Evolutionary conservation across 2,888 invertebrate genomes (phyloP).

Genomic region (Cantharis rustica): DNA sequence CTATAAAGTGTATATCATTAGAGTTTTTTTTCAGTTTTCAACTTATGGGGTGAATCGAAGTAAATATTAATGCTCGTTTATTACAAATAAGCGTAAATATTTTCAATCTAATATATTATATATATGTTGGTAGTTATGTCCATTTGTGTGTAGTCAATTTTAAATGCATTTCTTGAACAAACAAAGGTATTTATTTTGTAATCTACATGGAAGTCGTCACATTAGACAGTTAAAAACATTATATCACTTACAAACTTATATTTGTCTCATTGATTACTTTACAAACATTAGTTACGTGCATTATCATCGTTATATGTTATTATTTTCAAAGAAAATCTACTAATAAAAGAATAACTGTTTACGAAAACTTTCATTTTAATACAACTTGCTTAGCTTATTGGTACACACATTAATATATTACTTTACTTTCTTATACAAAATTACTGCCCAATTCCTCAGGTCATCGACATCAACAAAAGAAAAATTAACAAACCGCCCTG

Average conservation of each 20-base stretch:
- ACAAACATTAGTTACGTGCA: constrained; percentile 36
- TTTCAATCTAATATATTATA: neutral
- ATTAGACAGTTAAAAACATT: constrained; percentile 31
- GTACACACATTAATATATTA: neutral
- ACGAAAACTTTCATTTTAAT: neutral
- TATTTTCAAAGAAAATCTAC: constrained; percentile 14
- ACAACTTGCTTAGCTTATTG: neutral
- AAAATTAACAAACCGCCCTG: too few relatives aligned
- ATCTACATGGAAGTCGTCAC: constrained; percentile 39
- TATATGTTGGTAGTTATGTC: constrained; percentile 6
- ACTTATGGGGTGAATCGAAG: constrained; percentile 23
- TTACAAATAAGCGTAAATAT: neutral
- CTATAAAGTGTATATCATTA: constrained; percentile 38
- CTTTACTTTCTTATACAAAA: neutral
- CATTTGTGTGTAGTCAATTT: constrained; percentile 42
- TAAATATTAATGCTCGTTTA: constrained; percentile 22
- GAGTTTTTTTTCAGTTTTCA: constrained; percentile 22
- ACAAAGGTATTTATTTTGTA: constrained; percentile 45
- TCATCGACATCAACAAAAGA: too few relatives aligned
- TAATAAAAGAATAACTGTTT: constrained; percentile 13
- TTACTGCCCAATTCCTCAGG: neutral
- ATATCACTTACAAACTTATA: constrained; percentile 34
- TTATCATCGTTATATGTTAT: constrained; percentile 1
- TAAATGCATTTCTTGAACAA: constrained; percentile 50
- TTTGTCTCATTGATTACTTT: constrained; percentile 41